These are phyloP conservation scores for Drosophila lacicola DNA, from an alignment of 2,888 invertebrate genomes.

Conservation along the genomic window DNA sequence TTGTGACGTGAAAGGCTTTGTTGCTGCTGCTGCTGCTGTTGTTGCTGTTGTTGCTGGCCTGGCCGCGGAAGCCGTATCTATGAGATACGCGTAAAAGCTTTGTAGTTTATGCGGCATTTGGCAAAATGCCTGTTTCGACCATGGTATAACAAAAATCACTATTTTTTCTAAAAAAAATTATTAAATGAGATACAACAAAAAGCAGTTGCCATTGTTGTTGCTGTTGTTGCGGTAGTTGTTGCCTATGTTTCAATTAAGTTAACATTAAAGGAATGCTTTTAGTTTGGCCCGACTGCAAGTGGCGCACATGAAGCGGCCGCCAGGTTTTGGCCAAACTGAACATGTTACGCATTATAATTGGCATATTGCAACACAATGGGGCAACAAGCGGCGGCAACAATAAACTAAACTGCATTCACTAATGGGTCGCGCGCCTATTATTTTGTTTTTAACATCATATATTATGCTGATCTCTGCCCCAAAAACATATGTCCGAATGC, in stretches of 20 bases:
- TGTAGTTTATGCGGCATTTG: conserved; percentile 73
- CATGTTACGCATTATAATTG: conserved; percentile 78
- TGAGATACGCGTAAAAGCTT: conserved; percentile 78
- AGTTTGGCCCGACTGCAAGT: conserved; percentile 57
- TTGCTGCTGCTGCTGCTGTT: conserved; percentile 8
- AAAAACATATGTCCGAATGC: too few relatives aligned
- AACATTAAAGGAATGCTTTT: conserved; percentile 79
- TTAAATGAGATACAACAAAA: conserved; percentile 56
- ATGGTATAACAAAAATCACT: too few relatives aligned
- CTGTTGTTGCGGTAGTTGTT: conserved; percentile 12
- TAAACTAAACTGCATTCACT: background rate
- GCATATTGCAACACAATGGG: conserved; percentile 62
- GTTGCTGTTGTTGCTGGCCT: background rate
- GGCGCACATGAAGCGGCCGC: conserved; percentile 30
- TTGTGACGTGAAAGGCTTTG: conserved; percentile 51
- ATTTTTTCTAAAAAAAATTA: too few relatives aligned
- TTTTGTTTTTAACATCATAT: too few relatives aligned
- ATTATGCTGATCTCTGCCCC: too few relatives aligned
- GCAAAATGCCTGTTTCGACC: conserved; percentile 65
- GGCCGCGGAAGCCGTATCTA: conserved; percentile 57
- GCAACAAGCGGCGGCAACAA: conserved; percentile 1
- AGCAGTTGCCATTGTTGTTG: conserved; percentile 30
- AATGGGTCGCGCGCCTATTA: background rate
- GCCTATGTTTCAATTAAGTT: conserved; percentile 71
- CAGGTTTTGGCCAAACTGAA: conserved; percentile 63